Base-by-base conservation (phyloP, 2,888 invertebrate genomes). In the Philopedon plagiatum region DNA sequence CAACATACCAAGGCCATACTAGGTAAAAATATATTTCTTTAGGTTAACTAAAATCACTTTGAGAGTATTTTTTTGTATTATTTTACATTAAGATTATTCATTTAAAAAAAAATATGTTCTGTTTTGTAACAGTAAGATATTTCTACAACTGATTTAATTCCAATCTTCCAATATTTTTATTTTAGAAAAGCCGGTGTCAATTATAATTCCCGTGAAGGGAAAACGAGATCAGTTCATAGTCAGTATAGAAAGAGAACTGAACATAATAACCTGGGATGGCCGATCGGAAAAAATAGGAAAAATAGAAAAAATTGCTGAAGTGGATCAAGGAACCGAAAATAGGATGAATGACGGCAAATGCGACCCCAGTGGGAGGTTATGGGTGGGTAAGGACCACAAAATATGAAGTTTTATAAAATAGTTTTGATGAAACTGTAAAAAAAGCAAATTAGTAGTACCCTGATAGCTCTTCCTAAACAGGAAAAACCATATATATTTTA, bases 291-390 rank as follows among this genome's bases (percentile, higher is more conserved):
- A 86, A 67, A 82, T 87, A 2, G 87, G 87, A 23, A 85, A 89
- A 5, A 80, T 89, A 0, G 84, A 87, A 39, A 83, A 83, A 26
- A 77, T 93, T 3, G 86, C 87, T 0, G 89, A 89, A 77, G 89
- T 92, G 3, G 91, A 90, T 79, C 90, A 77, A 49, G 76, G 85
- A 32, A 77, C 82, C 1, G 84, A 79, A 4, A 92, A 92, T 82
- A 87, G 93, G 79, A 88, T 94, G 80, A 95, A 95, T 78, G 94
- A 95, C 81, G 94, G 91, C 39, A 95, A 95, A 85, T 92, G 92
- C 44, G 94, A 94, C 82, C 90, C 91, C 8, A 83, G 85, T 2
- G 94, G 94, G 11, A 86, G 93, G 66, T 86, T 95, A 54, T 94
- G 92, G 88, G 77, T 77, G 75, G 84, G 84, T 78, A 80, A 74